Conservation (phyloP, 2,113 vertebrate species). For the Argyrosomus japonicus region DNA sequence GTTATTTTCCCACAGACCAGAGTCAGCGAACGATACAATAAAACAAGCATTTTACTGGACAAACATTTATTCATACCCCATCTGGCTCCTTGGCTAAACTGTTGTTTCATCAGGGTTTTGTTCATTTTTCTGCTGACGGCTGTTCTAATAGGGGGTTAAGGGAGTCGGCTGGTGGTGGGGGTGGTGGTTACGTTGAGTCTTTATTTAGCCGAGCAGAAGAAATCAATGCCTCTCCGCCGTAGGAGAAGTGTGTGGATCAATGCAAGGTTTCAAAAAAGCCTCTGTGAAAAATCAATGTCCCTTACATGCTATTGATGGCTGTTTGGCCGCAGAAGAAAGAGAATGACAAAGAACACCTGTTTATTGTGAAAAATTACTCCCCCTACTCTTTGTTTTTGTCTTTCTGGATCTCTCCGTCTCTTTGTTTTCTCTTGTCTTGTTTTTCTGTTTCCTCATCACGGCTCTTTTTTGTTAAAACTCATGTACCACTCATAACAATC, state of each 20-base stretch:
- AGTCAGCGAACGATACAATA: constrained; percentile 19
- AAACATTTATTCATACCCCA: constrained; percentile 37
- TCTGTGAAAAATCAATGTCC: constrained; percentile 80
- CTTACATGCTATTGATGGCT: constrained; percentile 80
- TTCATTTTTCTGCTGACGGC: constrained; percentile 62
- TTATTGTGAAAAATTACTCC: constrained; percentile 69
- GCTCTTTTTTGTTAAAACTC: constrained; percentile 19
- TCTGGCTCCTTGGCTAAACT: constrained; percentile 37
- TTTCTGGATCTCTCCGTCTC: constrained; percentile 40
- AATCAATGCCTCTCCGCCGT: constrained; percentile 76
- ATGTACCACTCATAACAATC: constrained; percentile 16
- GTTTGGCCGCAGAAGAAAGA: constrained; percentile 76
- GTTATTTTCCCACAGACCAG: not conserved
- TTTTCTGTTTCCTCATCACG: constrained; percentile 9
- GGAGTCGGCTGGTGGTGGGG: constrained; percentile 26
- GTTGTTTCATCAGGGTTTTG: constrained; percentile 57
- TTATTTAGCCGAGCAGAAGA: constrained; percentile 81
- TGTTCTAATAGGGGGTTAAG: constrained; percentile 53
- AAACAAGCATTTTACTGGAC: constrained; percentile 24
- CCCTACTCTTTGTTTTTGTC: constrained; percentile 37
- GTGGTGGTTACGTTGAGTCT: constrained; percentile 68
- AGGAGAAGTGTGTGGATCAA: constrained; percentile 83
- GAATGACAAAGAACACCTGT: constrained; percentile 73
- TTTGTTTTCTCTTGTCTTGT: constrained; percentile 17
- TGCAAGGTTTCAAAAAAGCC: constrained; percentile 80